A percentile compares a stretch with the other conserved stretches of the same genome.
Evolutionary conservation across 2,797 vertebrate species (phyloP).

Genomic region (Oryzias dopingdopingensis): DNA sequence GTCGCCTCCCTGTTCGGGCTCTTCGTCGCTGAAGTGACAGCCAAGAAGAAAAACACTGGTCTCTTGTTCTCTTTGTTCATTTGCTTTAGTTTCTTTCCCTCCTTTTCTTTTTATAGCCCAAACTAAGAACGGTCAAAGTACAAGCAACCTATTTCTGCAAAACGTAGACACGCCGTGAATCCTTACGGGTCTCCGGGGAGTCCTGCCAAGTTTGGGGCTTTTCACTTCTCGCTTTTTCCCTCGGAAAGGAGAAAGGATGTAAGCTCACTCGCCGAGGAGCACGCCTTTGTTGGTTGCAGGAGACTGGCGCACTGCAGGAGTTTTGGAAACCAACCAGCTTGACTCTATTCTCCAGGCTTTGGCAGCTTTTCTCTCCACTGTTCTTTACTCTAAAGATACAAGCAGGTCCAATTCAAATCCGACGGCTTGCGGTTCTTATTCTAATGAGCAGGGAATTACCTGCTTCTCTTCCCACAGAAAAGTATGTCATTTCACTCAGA

Average conservation of each 20-base stretch:
- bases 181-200: slow-evolving; percentile 54
- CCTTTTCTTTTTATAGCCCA: slow-evolving; percentile 33
- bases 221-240: slow-evolving; percentile 36
- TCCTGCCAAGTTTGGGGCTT: slow-evolving; percentile 63
- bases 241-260: slow-evolving; percentile 54
- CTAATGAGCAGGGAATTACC: slow-evolving; percentile 59
- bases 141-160: slow-evolving; percentile 64
- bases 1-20: slow-evolving; percentile 54
- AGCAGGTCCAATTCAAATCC: slow-evolving; percentile 44
- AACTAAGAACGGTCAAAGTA: slow-evolving; percentile 62
- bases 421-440: slow-evolving; percentile 48
- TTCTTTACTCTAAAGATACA: slow-evolving; percentile 42
- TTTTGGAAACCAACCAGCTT: slow-evolving; percentile 64
- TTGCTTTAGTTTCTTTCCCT: slow-evolving; percentile 27
- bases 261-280: slow-evolving; percentile 49
- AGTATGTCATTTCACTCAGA: slow-evolving; percentile 35
- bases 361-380: slow-evolving; percentile 41
- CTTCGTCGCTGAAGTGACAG: slow-evolving; percentile 42
- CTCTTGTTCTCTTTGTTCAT: slow-evolving; percentile 58
- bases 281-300: slow-evolving; percentile 58
- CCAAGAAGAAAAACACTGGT: slow-evolving; percentile 62
- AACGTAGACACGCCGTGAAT: slow-evolving; percentile 53
- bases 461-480: slow-evolving; percentile 31
- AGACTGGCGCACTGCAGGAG: slow-evolving; percentile 68
- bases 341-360: slow-evolving; percentile 52